A percentile compares a stretch with the other conserved stretches of the same genome.
phyloP scores from a whole-genome alignment of 2,797 vertebrate species.

The Myiotriccus ornatus region DNA sequence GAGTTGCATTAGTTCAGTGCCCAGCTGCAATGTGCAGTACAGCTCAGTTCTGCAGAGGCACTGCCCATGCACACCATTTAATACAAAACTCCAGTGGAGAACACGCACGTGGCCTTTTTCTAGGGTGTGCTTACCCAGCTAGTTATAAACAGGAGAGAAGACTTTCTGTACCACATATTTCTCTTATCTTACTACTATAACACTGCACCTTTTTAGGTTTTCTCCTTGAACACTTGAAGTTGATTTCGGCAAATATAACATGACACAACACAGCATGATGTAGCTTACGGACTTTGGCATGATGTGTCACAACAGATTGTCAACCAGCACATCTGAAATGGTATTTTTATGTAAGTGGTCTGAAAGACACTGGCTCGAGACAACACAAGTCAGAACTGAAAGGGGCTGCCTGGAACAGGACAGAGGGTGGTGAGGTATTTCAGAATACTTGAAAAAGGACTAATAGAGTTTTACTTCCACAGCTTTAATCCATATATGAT shows the following conservation, averaged over 20 bases:
- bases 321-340: not conserved
- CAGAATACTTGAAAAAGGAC: not conserved
- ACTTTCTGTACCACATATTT: not conserved
- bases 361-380: not conserved
- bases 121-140: not conserved
- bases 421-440: not conserved
- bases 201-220: not conserved
- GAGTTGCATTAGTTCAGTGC: not conserved
- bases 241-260: not conserved
- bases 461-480: not conserved
- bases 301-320: not conserved
- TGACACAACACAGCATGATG: not conserved
- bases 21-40: not conserved
- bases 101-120: not conserved
- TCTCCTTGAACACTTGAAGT: not conserved
- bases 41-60: not conserved
- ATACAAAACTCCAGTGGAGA: not conserved
- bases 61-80: not conserved
- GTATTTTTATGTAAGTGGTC: not conserved
- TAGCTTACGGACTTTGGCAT: not conserved
- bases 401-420: accelerated
- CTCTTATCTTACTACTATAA: not conserved
- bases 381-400: not conserved
- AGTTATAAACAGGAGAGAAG: not conserved
- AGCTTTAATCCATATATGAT: not conserved